Percentiles rank a stretch among this genome's conserved stretches.
Evolutionary conservation across 2,888 invertebrate species (phyloP).

Genomic region (Diogma glabrata): DNA sequence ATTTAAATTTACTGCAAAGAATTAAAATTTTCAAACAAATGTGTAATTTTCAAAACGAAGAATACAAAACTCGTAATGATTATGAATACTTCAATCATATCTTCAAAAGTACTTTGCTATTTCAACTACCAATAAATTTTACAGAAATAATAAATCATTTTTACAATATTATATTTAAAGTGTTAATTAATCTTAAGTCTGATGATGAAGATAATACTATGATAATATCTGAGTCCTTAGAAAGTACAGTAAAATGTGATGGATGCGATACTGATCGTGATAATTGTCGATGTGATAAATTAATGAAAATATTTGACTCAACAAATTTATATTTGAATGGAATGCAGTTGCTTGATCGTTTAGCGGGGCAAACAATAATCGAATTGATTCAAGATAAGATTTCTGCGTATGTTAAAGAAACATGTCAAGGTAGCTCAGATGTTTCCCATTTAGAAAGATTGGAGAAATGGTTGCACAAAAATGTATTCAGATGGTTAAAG

Average conservation of each 20-base stretch:
- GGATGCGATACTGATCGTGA: conserved; percentile 57
- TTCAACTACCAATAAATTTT: conserved; percentile 59
- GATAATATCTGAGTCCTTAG: conserved; percentile 40
- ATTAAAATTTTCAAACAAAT: conserved; percentile 21
- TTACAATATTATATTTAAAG: conserved; percentile 65
- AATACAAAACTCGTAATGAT: conserved; percentile 18
- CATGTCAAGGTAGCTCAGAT: conserved; percentile 80
- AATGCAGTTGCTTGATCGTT: conserved; percentile 65
- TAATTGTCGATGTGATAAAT: conserved; percentile 46
- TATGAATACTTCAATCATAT: conserved; percentile 44
- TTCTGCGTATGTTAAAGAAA: conserved; percentile 68
- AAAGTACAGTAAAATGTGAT: conserved; percentile 51
- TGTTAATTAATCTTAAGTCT: conserved; percentile 40
- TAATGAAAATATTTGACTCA: conserved; percentile 53
- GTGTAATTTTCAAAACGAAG: conserved; percentile 18
- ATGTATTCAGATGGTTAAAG: conserved; percentile 77
- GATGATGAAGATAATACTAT: conserved; percentile 9
- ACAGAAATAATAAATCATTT: conserved; percentile 59
- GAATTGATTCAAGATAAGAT: conserved; percentile 74
- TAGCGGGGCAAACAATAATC: conserved; percentile 76
- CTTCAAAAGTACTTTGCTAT: conserved; percentile 51
- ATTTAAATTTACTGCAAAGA: conserved; percentile 23
- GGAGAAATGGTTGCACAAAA: conserved; percentile 79
- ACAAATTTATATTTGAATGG: conserved; percentile 68
- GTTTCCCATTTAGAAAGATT: conserved; percentile 63